Evolutionary conservation across 2,113 vertebrate species (phyloP), one percentile per base, ranked within the genome.

Genomic region (Nesogale talazaci): DNA sequence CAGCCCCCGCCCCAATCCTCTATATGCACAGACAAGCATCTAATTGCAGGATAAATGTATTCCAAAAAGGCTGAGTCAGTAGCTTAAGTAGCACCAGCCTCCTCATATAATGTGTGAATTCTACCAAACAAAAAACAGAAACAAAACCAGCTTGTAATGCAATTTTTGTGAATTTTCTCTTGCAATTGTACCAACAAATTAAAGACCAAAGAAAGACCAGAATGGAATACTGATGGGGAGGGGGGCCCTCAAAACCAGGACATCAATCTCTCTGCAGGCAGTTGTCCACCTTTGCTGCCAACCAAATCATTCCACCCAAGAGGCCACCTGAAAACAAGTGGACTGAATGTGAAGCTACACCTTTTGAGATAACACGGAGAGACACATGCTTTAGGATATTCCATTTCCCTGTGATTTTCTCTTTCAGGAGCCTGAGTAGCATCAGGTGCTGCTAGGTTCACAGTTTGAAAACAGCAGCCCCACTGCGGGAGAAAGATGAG

Each of bases 121-220:
- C 63, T 52, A 82, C 86, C 76, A 70, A 88, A 79, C 31, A 29
- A 31, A 31, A 22, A 52, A 52, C 46, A 52, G 29, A 65, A 63
- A 86, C 91, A 86, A 80, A 57, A 65, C 75, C 34, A n/a, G 79
- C 38, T 83, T 82, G 29, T 80, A 93, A 88, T 95, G 79, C 65
- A 88, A 94, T 95, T 76, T 86, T 77, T 57, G 89, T 91, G 93
- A 85, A 84, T 86, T 94, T 95, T 97, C 96, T 94, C 83, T 95
- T 95, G 83, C 86, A 95, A 90, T 88, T 93, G 69, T 57, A 94
- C 93, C 92, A 88, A 95, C n/a, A n/a, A 86, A 95, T 94, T 90
- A 95, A 96, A 96, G 87, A 89, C 59, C 86, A 83, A 91, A 90
- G 82, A 86, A 46, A 40, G 76, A 86, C n/a, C 46, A 19, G n/a